A percentile compares a stretch with the other conserved stretches of the same genome.
These are phyloP conservation scores for Ormia ochracea DNA, from an alignment of 2,888 invertebrate genomes.

Conservation along the genomic window DNA sequence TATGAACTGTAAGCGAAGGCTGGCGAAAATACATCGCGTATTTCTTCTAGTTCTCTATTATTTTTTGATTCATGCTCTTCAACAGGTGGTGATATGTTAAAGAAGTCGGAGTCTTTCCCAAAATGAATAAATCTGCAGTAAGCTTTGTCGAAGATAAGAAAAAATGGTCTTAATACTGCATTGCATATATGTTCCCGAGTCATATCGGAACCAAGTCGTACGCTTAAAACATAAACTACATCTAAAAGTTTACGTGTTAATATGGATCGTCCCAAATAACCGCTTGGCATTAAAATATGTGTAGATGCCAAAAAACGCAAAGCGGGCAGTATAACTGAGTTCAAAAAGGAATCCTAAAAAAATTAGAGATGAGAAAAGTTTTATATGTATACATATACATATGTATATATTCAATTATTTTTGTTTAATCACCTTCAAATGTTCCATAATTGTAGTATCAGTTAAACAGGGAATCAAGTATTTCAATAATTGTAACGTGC, in stretches of 20 bases:
- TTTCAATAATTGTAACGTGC: constrained; percentile 87
- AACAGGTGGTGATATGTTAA: constrained; percentile 68
- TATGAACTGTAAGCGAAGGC: constrained; percentile 91
- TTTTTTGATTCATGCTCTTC: constrained; percentile 61
- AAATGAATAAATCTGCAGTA: constrained; percentile 73
- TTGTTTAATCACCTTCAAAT: constrained; percentile 84
- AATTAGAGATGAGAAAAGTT: no score
- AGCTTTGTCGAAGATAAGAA: constrained; percentile 87
- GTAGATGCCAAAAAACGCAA: constrained; percentile 88
- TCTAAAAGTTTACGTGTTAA: constrained; percentile 89
- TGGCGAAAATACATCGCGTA: constrained; percentile 88
- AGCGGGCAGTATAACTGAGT: constrained; percentile 88
- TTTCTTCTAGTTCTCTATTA: constrained; percentile 83
- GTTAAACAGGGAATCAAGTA: constrained; percentile 88
- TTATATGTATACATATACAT: no score
- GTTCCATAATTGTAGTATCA: constrained; percentile 91
- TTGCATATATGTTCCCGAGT: constrained; percentile 85
- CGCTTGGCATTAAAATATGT: constrained; percentile 88
- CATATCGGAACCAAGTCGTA: constrained; percentile 87
- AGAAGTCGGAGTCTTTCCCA: constrained; percentile 62
- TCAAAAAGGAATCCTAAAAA: constrained; percentile 87
- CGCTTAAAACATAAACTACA: constrained; percentile 86
- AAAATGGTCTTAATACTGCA: constrained; percentile 85
- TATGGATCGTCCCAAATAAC: constrained; percentile 84
- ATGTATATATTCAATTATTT: not conserved